These are phyloP conservation scores for Bettongia penicillata DNA, from an alignment of 2,113 vertebrate genomes.

Conservation along the genomic window DNA sequence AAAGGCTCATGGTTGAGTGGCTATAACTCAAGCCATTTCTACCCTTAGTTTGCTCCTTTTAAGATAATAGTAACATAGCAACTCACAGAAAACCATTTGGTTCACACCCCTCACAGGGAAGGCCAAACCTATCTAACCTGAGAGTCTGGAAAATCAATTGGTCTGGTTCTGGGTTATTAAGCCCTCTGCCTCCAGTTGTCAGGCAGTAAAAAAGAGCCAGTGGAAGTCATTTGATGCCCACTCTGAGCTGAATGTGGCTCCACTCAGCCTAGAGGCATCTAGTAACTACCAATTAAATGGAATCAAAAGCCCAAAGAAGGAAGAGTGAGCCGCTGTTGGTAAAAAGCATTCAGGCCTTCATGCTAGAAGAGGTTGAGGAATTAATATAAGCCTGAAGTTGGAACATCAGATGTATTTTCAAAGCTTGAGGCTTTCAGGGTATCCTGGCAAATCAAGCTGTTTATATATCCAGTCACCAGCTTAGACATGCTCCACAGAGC, in stretches of 20 bases:
- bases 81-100: not conserved
- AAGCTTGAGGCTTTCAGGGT: not conserved
- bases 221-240: not conserved
- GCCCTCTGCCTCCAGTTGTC: constrained; percentile 6
- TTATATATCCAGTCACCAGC: not conserved
- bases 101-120: not conserved
- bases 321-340: not conserved
- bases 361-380: not conserved
- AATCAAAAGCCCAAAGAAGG: not conserved
- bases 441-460: not conserved
- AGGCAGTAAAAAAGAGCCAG: not conserved
- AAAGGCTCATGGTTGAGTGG: not conserved
- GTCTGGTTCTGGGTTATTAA: not conserved
- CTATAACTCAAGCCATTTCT: not conserved
- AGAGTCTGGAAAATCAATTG: not conserved
- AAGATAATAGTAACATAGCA: not conserved
- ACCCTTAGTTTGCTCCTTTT: not conserved
- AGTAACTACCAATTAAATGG: not conserved
- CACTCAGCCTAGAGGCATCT: not conserved
- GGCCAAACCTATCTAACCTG: not conserved
- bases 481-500: not conserved
- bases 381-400: not conserved
- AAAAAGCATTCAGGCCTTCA: not conserved
- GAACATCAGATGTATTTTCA: not conserved
- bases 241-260: not conserved